Percentiles rank a stretch among this genome's conserved stretches.
These are phyloP conservation scores for Nothobranchius kuhntae DNA, from an alignment of 2,113 vertebrate genomes.

Conservation along the genomic window DNA sequence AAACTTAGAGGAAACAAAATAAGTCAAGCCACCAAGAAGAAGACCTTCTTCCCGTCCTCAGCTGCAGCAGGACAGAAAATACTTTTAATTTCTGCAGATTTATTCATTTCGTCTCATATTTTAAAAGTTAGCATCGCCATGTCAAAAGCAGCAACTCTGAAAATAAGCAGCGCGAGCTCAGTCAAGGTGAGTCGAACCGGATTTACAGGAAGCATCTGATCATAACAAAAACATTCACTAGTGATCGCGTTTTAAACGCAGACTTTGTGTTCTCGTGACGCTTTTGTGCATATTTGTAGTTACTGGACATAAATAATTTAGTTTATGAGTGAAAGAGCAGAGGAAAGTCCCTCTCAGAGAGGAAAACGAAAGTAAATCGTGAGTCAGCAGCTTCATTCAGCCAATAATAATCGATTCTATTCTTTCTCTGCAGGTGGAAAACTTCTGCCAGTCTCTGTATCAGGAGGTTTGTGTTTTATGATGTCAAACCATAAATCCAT, in stretches of 20 bases:
- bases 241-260: background rate
- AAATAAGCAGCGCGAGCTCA: slow-evolving; percentile 45
- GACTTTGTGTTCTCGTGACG: too few species aligned
- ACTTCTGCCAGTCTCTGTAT: slow-evolving; percentile 79
- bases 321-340: background rate
- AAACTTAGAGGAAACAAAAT: slow-evolving; percentile 59
- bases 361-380: slow-evolving; percentile 65
- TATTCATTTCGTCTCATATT: background rate
- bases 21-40: background rate
- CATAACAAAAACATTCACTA: background rate
- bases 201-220: background rate
- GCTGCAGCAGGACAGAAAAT: background rate
- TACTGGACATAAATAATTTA: too few species aligned
- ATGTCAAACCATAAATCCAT: background rate
- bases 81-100: background rate
- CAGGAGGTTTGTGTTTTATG: slow-evolving; percentile 74
- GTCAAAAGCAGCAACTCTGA: slow-evolving; percentile 60
- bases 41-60: background rate
- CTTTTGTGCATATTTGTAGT: background rate
- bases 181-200: slow-evolving; percentile 58
- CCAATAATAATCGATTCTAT: background rate
- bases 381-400: slow-evolving; percentile 41
- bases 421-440: slow-evolving; percentile 77
- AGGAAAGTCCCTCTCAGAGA: slow-evolving; percentile 14
- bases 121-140: slow-evolving; percentile 28